Evolutionary conservation across 53 echinoderm and acorn worm genomes (phyloP).

Genomic region (Holothuria scabra): DNA sequence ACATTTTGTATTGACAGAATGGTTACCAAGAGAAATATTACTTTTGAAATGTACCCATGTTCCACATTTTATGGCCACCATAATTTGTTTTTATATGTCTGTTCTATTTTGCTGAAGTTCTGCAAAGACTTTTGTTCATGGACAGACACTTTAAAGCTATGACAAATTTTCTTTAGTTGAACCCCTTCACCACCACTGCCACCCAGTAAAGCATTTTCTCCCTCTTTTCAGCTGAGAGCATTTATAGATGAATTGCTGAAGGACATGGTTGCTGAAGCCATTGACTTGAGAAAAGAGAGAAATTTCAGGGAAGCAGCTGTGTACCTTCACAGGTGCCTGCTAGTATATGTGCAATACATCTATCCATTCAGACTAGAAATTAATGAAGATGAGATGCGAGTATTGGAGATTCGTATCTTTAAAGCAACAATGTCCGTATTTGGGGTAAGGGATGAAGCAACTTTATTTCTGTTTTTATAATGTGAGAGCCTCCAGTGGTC

Average conservation of each 20-base stretch:
- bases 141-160: too few relatives aligned
- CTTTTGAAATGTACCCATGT: too few relatives aligned
- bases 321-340: not conserved
- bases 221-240: slow-evolving; percentile 8
- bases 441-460: slow-evolving; percentile 1
- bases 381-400: not conserved
- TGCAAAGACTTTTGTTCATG: too few relatives aligned
- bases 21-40: too few relatives aligned
- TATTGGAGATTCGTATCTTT: slow-evolving; percentile 32
- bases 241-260: slow-evolving; percentile 16
- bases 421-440: slow-evolving; percentile 38
- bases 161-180: too few relatives aligned
- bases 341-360: slow-evolving; percentile 23
- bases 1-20: too few relatives aligned
- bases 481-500: too few relatives aligned
- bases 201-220: not conserved
- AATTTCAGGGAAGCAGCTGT: slow-evolving; percentile 14
- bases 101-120: too few relatives aligned
- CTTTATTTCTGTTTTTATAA: too few relatives aligned
- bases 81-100: too few relatives aligned
- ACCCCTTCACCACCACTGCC: too few relatives aligned
- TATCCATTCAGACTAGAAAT: not conserved
- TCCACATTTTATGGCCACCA: too few relatives aligned
- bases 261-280: slow-evolving; percentile 35
- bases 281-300: slow-evolving; percentile 4